Base-by-base conservation (phyloP, 92 coral and sea anemone species). In the Porites cylindrica region DNA sequence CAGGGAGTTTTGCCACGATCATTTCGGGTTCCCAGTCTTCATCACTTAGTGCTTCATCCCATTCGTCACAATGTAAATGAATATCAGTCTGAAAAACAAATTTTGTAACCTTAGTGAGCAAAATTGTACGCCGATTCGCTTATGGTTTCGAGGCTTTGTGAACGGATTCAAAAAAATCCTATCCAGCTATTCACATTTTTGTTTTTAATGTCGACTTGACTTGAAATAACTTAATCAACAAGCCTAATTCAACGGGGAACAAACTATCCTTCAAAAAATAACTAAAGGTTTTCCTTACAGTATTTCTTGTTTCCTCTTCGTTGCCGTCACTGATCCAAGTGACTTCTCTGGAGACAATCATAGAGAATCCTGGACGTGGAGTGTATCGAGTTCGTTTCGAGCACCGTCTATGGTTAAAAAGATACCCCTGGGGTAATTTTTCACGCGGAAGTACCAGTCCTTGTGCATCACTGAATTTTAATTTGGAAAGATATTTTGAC, bases 61-160 rank as follows among this genome's bases (percentile, higher is more conserved):
- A 93, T 56, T 90, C 93, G 47, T 93, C 94, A 85, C 85, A 78
- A 51, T 77, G 84, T 0, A 93, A 85, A 50, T 93, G 96, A 20
- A 93, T 84, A 58, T 91, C 96, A 26, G 79, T 74, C 92, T 88
- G 74, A 8, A 23, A 8, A n/a, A 17, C 16, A 70, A 59, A 67
- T 51, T 38, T 38, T 38, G 6, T 38, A 38, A 38, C 47, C 47
- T 38, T 38, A 3, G 6, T 38, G 47, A 38, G 47, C 47, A 38
- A 38, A 38, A 38, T 1, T 38, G 6, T 38, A 38, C 4, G 47
- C 47, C 47, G 6, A 38, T 38, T 38, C 6, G 47, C 47, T 38
- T 38, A 38, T 38, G 47, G 6, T 38, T 3, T 38, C 47, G 47
- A 38, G 47, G 47, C 47, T 38, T 38, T 38, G 47, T 38, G 47